Evolutionary conservation across 2,888 invertebrate species (phyloP).

Genomic region (Leistus spinibarbis): DNA sequence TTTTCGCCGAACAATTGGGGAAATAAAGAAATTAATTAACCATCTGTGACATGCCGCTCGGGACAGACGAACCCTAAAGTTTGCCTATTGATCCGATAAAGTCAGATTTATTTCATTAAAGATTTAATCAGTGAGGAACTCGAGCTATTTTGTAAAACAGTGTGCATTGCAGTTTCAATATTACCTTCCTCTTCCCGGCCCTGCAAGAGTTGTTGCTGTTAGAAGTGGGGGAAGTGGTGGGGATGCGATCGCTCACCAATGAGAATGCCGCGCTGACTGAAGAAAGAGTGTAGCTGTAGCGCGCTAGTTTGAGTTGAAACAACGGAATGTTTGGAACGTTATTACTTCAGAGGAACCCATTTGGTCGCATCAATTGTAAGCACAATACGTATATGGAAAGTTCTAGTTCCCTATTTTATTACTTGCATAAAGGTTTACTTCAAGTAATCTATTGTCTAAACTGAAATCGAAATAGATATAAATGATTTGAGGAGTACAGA

Average conservation of each 20-base stretch:
- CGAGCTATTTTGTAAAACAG: constrained; percentile 21
- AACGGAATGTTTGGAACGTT: constrained; percentile 32
- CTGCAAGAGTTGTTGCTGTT: constrained; percentile 20
- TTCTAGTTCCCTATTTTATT: constrained; percentile 33
- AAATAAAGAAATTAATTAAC: not conserved
- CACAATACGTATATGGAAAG: constrained; percentile 36
- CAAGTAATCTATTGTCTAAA: not conserved
- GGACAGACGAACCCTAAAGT: not conserved
- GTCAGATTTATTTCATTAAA: constrained; percentile 28
- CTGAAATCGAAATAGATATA: not conserved
- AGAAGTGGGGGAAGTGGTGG: not conserved
- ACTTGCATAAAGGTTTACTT: constrained; percentile 19
- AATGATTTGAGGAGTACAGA: not conserved
- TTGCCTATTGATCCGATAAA: not conserved
- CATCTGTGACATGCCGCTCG: not conserved
- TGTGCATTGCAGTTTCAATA: constrained; percentile 27
- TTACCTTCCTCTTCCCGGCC: constrained; percentile 21
- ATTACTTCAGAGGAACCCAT: constrained; percentile 37
- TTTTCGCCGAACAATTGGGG: not conserved
- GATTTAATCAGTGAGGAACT: constrained; percentile 19
- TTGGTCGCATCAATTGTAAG: constrained; percentile 38
- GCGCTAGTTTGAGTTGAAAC: constrained; percentile 13
- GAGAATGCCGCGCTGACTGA: not conserved
- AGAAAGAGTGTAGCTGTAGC: constrained; percentile 1
- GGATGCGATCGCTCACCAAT: not conserved